Evolutionary conservation across 2,113 vertebrate species (phyloP).

Genomic region (Macrotis lagotis): DNA sequence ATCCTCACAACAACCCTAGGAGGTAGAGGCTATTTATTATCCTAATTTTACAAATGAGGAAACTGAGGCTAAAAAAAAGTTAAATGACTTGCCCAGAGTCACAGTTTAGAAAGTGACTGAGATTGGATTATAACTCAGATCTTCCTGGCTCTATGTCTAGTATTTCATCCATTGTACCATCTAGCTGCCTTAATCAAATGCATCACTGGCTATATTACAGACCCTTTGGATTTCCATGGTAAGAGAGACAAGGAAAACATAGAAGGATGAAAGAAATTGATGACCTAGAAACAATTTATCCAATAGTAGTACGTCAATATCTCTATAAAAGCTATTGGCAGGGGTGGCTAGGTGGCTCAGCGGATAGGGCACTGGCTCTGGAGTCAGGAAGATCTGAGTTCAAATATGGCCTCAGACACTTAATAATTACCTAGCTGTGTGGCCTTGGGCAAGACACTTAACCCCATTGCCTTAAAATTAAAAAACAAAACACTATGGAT

Average conservation of each 20-base stretch:
- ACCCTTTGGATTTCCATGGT: neutral
- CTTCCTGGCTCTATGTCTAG: too few relatives aligned
- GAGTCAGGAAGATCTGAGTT: neutral
- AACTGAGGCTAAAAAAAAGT: neutral
- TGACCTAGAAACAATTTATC: neutral
- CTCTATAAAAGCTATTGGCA: too few relatives aligned
- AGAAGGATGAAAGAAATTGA: neutral
- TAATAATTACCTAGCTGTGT: too few relatives aligned
- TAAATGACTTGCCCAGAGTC: neutral
- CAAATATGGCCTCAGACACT: too few relatives aligned
- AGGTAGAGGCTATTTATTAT: neutral
- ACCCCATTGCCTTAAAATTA: too few relatives aligned
- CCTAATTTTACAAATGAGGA: neutral
- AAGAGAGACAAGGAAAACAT: neutral
- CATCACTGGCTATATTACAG: neutral
- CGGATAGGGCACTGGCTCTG: too few relatives aligned
- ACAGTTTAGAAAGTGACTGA: neutral
- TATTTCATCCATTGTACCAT: too few relatives aligned
- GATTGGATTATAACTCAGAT: neutral
- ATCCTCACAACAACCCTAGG: neutral
- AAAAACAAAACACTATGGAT: neutral
- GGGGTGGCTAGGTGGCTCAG: too few relatives aligned
- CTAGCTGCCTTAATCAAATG: too few relatives aligned
- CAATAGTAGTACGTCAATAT: too few relatives aligned
- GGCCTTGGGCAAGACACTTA: neutral